Base-by-base conservation (phyloP, 2,888 invertebrate species). In the Sphinx pinastri region DNA sequence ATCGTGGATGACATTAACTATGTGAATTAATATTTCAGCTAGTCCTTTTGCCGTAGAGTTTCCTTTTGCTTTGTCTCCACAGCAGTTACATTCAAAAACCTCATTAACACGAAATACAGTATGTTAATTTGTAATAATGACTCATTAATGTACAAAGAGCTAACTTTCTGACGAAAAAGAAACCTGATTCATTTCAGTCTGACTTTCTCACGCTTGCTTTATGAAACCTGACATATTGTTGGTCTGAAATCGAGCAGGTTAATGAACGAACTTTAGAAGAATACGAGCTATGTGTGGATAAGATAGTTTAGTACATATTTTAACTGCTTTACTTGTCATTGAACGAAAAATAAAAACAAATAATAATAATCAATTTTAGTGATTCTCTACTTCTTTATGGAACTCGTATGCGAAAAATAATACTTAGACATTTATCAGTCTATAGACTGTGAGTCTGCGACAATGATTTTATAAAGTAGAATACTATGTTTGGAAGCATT, bases 161-260 rank as follows among this genome's bases (percentile, higher is more conserved):
- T 38, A n/a, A 38, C 67, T 67, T 67, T 67, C 67, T 67, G 52
- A 38, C 51, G 67, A 67, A 54, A 67, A 67, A 54, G 52, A 51
- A 67, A 67, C 52, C 52, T 38, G 54, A 54, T 52, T 67, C 67
- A 52, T 67, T 52, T 51, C 54, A 54, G 52, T 52, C 19, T 14
- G 2, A 19, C 52, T 74, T 73, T 84, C 85, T 75, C 84, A 85
- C 84, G 81, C 72, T 69, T 67, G 63, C 77, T 79, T 81, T 76
- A 75, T 71, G 77, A 78, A 78, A 75, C 60, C 69, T 71, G 68
- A 74, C 68, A 74, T 66, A 68, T 72, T 79, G 75, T 74, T 71
- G 71, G 71, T 73, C 75, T 71, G 70, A 75, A 72, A 75, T 70
- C 71, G 70, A 73, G 63, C 74, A 68, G 80, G 79, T 81, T 79